Conservation (phyloP, 2,888 invertebrate genomes). For the Diploptera punctata region DNA sequence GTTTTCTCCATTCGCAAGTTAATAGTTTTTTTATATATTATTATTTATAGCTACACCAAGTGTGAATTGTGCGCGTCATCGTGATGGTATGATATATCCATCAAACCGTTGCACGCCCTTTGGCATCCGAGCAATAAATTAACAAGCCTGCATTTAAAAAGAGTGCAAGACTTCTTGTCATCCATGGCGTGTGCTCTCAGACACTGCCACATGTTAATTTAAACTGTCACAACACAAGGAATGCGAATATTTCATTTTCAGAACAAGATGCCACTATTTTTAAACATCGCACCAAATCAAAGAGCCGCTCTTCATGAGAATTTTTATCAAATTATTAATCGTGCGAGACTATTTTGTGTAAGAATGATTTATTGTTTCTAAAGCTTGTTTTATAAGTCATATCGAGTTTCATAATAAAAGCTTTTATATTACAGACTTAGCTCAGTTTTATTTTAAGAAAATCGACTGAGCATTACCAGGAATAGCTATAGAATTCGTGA, state of each 20-base stretch:
- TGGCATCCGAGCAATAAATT: conserved; percentile 5
- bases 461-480: too few species aligned
- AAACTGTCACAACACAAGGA: conserved; percentile 12
- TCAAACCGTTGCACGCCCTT: conserved; percentile 12
- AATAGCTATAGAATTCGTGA: too few species aligned
- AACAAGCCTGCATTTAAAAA: conserved; percentile 1
- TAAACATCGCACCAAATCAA: conserved; percentile 4
- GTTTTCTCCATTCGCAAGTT: too few species aligned
- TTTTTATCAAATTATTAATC: background rate
- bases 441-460: too few species aligned
- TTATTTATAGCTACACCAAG: too few species aligned
- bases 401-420: too few species aligned
- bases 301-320: background rate
- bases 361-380: too few species aligned
- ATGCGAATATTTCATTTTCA: conserved; percentile 13
- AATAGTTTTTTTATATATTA: too few species aligned
- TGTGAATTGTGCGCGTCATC: conserved; percentile 18
- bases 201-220: conserved; percentile 18
- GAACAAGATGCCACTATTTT: conserved; percentile 8
- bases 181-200: background rate
- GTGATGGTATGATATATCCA: background rate
- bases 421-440: too few species aligned
- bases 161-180: background rate
- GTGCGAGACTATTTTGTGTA: background rate
- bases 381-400: too few species aligned